A percentile compares a stretch with the other conserved stretches of the same genome.
Evolutionary conservation across 2,797 vertebrate genomes (phyloP).

Genomic region (Tenualosa ilisha): DNA sequence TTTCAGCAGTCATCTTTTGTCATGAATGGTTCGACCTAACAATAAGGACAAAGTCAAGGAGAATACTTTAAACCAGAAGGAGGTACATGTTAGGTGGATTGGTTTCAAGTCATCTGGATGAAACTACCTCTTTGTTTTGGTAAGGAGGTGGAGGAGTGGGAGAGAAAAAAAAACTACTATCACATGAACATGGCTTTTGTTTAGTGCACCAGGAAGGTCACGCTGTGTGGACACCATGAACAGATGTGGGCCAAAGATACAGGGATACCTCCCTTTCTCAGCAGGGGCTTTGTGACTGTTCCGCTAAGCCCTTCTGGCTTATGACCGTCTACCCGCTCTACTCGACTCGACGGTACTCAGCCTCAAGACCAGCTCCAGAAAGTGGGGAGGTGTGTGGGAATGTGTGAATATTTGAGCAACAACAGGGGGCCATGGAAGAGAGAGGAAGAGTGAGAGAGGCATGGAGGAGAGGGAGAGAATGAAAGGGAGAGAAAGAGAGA

Average conservation of each 20-base stretch:
- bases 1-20: neutral
- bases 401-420: slow-evolving; percentile 35
- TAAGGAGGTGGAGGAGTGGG: no score
- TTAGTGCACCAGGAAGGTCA: neutral
- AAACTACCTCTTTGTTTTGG: neutral
- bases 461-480: neutral
- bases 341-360: neutral
- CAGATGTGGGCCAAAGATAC: slow-evolving; percentile 4
- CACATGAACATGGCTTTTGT: neutral
- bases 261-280: neutral
- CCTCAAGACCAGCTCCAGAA: neutral
- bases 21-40: neutral
- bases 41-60: neutral
- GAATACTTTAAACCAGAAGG: neutral
- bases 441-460: neutral
- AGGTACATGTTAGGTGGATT: neutral
- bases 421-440: neutral
- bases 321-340: neutral
- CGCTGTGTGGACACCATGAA: neutral
- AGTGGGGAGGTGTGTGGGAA: neutral
- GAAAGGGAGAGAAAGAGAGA: slow-evolving; percentile 8
- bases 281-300: slow-evolving; percentile 14
- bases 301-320: neutral
- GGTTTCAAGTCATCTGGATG: neutral
- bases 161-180: no score